Evolutionary conservation across 2,797 vertebrate genomes (phyloP), one percentile per base, ranked within the genome.

Genomic region (Eulemur rubriventer): DNA sequence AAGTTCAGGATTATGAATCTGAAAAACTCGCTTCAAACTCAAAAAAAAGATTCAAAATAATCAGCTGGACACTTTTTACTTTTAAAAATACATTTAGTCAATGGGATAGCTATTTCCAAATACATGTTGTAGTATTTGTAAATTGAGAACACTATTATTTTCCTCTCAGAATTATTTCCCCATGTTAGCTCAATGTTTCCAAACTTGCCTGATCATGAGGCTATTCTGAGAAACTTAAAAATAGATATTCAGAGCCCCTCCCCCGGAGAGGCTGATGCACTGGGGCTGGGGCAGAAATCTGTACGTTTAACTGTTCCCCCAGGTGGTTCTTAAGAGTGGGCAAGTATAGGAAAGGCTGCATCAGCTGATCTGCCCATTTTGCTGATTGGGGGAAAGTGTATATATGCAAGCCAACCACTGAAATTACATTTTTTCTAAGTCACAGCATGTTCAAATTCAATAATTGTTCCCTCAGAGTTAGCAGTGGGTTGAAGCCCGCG

Each of bases 381-480:
- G 93, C 94, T 96, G 89, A 97, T 50, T 84, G 57, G 24, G 82
- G 20, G 79, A 89, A 97, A 89, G 78, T 91, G 79, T 82, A 89
- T 81, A 79, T 57, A 88, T 82, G 85, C 72, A 93, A 96, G 63
- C 50, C 63, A 96, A 96, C 50, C 97, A 86, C 92, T 70, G 94
- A 94, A 93, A 89, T 82, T 86, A 93, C 38, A 91, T 95, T 95
- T 96, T 89, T 81, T 43, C 76, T 96, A 95, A 97, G 94, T 95
- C 79, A 93, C 35, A 93, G 48, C 43, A 89, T 59, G 38, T 52
- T 93, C 52, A 95, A 96, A 95, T 91, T 86, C 89, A 96, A 24
- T 93, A 46, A 80, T 81, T 86, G 57, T 94, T 93, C 86, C 84
- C 83, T 93, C 67, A 79, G 86, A 87, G 55, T 88, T 94, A 96